Percentiles rank a stretch among this genome's conserved stretches.
phyloP scores from a whole-genome alignment of 2,113 vertebrate genomes.

The Danio rerio region GRCz12tu NC_133180.1:38624001-38624500 shows the following conservation, averaged over 20 bases:
- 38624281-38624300: neutral
- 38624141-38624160: conserved; percentile 17
- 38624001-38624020: neutral
- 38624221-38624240: neutral
- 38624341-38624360: neutral
- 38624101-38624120: conserved; percentile 4
- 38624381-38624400: neutral
- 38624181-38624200: neutral
- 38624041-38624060: conserved; percentile 33
- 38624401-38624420: neutral
- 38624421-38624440: neutral
- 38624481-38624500: neutral
- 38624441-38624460: neutral
- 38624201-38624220: neutral
- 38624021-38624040: conserved; percentile 21
- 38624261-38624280: neutral
- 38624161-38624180: conserved; percentile 26
- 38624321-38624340: conserved; percentile 4
- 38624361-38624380: conserved; percentile 33
- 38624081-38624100: conserved; percentile 29
- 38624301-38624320: conserved; percentile 10
- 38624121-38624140: conserved; percentile 20
- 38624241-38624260: neutral
- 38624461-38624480: neutral
- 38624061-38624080: conserved; percentile 36